Base-by-base conservation (phyloP, 2,888 invertebrate genomes). In the Pherbina coryleti region DNA sequence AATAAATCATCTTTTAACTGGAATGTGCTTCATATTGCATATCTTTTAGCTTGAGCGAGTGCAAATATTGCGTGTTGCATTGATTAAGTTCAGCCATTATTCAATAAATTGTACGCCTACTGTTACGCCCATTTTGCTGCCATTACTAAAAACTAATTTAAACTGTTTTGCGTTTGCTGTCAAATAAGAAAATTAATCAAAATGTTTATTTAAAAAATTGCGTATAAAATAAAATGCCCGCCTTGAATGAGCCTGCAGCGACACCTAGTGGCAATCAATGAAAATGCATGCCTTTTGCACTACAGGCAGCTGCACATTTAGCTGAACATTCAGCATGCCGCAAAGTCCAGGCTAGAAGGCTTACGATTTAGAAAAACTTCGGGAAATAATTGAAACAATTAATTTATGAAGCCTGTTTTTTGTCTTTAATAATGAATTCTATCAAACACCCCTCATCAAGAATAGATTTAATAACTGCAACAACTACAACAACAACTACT, bases 201-300 rank as follows among this genome's bases (percentile, higher is more conserved):
- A 44, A 44, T 67, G 49, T 67, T 67, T 37, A 67, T 44, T 67
- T 44, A 67, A 44, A 37, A 67, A 44, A 67, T 67, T 67, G 37
- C 67, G n/a, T 49, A 19, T 67, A 22, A 67, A 67, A 37, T 64
- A 66, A 44, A 67, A 55, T 31, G 22, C 75, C 25, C 31, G 17
- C 51, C 64, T 53, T 31, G 25, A 53, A 75, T 44, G 11, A 25
- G 55, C 74, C 70, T 70, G 25, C 44, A 55, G 72, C 71, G 72
- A 64, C 49, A 57, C 73, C 67, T 55, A 17, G 22, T 19, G 28
- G 60, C 55, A 76, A 34, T 70, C 55, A 62, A 67, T 49, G 31
- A 53, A n/a, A 62, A 19, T 57, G 9, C 71, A 69, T 44, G 31
- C 51, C 51, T 51, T 22, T 70, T 51, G 7, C 64, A 34, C 3